phyloP scores from a whole-genome alignment of 2,888 invertebrate species.

The Temnothorax ravouxi region DNA sequence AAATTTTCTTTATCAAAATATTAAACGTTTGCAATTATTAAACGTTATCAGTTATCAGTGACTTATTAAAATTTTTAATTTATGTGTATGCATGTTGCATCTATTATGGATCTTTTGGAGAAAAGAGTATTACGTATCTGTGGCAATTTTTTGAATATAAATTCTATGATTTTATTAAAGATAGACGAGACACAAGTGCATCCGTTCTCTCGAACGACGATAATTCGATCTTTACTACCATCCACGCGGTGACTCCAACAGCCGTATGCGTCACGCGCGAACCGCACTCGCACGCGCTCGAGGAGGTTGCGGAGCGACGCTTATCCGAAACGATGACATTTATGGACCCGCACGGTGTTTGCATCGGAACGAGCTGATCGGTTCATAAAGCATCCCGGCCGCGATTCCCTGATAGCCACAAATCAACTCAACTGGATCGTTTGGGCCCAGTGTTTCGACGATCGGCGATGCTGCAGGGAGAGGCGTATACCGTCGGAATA shows the following conservation, averaged over 20 bases:
- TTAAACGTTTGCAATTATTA: not conserved
- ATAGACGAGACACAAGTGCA: not conserved
- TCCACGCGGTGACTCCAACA: slow-evolving; percentile 22
- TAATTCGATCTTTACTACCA: slow-evolving; percentile 25
- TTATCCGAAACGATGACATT: slow-evolving; percentile 79
- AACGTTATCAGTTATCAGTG: not conserved
- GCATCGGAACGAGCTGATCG: slow-evolving; percentile 77
- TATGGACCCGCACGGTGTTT: slow-evolving; percentile 78
- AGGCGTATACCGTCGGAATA: slow-evolving; percentile 55
- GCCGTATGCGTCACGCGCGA: slow-evolving; percentile 34
- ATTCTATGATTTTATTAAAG: not conserved
- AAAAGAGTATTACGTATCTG: not conserved
- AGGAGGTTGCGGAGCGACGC: slow-evolving; percentile 66
- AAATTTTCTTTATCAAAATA: not conserved
- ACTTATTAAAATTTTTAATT: not conserved
- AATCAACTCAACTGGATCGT: slow-evolving; percentile 82
- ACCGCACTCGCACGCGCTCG: slow-evolving; percentile 44
- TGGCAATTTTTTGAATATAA: not conserved
- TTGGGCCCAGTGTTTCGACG: slow-evolving; percentile 74
- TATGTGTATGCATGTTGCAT: not conserved
- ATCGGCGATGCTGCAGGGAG: slow-evolving; percentile 68
- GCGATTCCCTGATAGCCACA: slow-evolving; percentile 78
- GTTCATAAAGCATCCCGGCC: slow-evolving; percentile 81
- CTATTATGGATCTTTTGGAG: not conserved
- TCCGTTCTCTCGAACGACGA: not conserved